Base-by-base conservation (phyloP, 1,140 invertebrate genomes). In the Batillaria attramentaria region DNA sequence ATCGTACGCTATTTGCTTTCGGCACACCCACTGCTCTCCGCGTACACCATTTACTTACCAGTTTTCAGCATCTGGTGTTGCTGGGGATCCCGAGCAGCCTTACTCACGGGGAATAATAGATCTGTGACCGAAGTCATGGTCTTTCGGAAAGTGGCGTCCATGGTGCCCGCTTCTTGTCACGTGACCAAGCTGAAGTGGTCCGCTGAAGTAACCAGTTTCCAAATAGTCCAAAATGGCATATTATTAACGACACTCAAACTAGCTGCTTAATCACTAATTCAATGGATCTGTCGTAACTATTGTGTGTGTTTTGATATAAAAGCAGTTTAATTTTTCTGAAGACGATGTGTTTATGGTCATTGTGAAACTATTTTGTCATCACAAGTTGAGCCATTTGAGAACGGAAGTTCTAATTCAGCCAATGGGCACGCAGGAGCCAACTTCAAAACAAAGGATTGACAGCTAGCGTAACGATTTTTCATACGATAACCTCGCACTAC, bases 81-180 rank as follows among this genome's bases (percentile, higher is more conserved):
- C 69, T 87, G 85, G 39, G 84, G 84, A 81, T 88, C 87, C 78
- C 78, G 79, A 16, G 77, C 79, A 41, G 82, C 77, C 82, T 86
- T 87, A 31, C 91, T 88, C 18, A 90, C 90, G 20, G 92, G 91
- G 88, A 93, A 93, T 81, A 93, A 87, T 41, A 85, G 85, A 87
- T 92, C 91, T 10, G 92, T 92, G 50, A 92, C 89, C 37, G 79
- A 89, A 46, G 91, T 90, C 35, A 92, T 89, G 18, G 91, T 90
- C 50, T 82, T 84, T 68, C 88, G 81, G 31, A 90, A 79, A 72
- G 85, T 88, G 68, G 85, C 85, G 74, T 88, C 88, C 86, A 89
- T 87, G 65, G 42, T 70, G 78, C 60, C 57, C 79, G 78, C 70
- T 54, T 46, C 24, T 70, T 79, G 80, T 84, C 85, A 86, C 83